phyloP scores from a whole-genome alignment of 2,888 invertebrate genomes.

The Keiferia lycopersicella region DNA sequence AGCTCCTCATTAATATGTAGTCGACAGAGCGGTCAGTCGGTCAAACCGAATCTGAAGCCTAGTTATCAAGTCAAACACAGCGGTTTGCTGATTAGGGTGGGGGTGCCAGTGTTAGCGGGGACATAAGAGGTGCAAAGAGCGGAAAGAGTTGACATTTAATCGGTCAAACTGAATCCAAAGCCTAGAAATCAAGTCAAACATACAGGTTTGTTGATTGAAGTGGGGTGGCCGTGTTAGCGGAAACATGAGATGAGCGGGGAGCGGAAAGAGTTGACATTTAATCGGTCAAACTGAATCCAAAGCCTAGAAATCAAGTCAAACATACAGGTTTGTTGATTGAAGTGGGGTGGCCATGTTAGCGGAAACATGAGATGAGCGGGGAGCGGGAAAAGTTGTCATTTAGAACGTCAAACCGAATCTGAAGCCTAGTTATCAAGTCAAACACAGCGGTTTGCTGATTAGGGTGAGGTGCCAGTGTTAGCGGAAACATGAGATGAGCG shows the following conservation, averaged over 20 bases:
- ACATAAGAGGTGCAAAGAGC: not conserved
- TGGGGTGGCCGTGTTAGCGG: too few species aligned
- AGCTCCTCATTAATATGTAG: not conserved
- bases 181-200: too few species aligned
- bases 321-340: not conserved
- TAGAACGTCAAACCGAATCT: not conserved
- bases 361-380: not conserved
- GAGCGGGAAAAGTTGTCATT: not conserved
- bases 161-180: not conserved
- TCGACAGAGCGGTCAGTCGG: constrained; percentile 9
- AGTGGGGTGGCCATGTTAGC: not conserved
- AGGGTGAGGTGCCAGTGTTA: not conserved
- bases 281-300: too few species aligned
- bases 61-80: constrained; percentile 45
- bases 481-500: too few species aligned
- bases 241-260: too few species aligned
- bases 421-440: too few species aligned
- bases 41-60: constrained; percentile 26
- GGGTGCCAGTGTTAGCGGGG: not conserved
- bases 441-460: not conserved
- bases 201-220: not conserved
- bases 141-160: not conserved
- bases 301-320: too few species aligned
- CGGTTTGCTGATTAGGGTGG: constrained; percentile 27
- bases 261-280: too few species aligned